phyloP scores from a whole-genome alignment of 1,140 invertebrate genomes.

The Bombus difficillimus region DNA sequence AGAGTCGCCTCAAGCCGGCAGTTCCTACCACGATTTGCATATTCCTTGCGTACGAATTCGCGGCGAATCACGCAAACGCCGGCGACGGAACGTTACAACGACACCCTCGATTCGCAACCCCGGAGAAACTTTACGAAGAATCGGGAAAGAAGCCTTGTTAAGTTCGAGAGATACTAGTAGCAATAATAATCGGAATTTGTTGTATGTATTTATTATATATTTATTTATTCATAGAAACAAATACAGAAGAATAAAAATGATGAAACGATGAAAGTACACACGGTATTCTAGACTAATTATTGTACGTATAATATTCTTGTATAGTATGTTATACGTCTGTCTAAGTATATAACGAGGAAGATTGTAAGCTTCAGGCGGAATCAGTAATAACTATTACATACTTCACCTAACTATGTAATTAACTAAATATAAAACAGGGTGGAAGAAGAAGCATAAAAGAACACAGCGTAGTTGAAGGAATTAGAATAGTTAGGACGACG shows the following conservation, averaged over 20 bases:
- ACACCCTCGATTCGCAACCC: constrained; percentile 1
- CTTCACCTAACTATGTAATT: not conserved
- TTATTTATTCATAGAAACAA: too few species aligned
- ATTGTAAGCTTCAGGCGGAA: not conserved
- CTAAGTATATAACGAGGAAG: not conserved
- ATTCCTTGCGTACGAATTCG: constrained; percentile 31
- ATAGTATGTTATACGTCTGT: not conserved
- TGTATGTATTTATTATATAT: not conserved
- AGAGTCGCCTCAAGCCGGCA: not conserved
- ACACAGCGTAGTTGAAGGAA: not conserved
- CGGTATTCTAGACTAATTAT: not conserved
- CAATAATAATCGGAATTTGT: not conserved
- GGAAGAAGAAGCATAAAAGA: not conserved
- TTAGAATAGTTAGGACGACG: too few species aligned
- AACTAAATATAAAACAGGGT: not conserved
- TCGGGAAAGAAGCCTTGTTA: too few species aligned
- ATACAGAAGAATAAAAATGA: too few species aligned
- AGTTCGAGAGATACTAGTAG: not conserved
- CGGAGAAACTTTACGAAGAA: not conserved
- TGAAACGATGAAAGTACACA: not conserved
- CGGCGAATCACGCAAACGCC: not conserved
- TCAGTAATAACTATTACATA: not conserved
- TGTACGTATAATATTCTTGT: not conserved
- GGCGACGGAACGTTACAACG: not conserved
- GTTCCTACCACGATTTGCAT: constrained; percentile 28